Conservation (phyloP, 2,888 invertebrate genomes). For the Drosophila sordidapex region DNA sequence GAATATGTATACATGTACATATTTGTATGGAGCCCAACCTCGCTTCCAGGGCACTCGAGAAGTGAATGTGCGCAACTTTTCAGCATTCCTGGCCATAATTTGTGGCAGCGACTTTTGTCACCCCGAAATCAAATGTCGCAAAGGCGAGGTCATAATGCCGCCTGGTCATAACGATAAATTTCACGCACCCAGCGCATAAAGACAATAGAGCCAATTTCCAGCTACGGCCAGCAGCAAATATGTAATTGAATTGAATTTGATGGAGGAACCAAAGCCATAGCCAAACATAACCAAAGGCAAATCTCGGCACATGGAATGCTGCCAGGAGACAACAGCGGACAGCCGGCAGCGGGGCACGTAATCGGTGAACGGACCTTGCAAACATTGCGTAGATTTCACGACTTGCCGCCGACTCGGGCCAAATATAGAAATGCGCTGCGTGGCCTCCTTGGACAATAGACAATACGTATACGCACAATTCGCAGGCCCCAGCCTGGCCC, state of each 20-base stretch:
- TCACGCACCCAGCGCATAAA: slow-evolving; percentile 69
- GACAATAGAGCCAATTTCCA: slow-evolving; percentile 72
- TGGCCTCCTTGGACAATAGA: slow-evolving; percentile 67
- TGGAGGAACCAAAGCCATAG: slow-evolving; percentile 19
- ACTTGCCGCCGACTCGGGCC: slow-evolving; percentile 43
- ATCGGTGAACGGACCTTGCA: slow-evolving; percentile 43
- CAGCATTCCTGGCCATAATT: slow-evolving; percentile 64
- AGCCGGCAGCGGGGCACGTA: slow-evolving; percentile 1
- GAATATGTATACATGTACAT: neutral
- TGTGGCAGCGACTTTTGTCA: slow-evolving; percentile 58
- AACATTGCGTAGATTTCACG: slow-evolving; percentile 68
- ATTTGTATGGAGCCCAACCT: slow-evolving; percentile 29
- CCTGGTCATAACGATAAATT: slow-evolving; percentile 75
- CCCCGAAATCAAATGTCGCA: slow-evolving; percentile 68
- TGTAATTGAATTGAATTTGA: slow-evolving; percentile 73
- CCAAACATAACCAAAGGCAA: slow-evolving; percentile 55
- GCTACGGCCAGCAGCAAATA: slow-evolving; percentile 36
- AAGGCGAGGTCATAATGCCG: slow-evolving; percentile 68
- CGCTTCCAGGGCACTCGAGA: slow-evolving; percentile 20
- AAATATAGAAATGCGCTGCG: slow-evolving; percentile 66
- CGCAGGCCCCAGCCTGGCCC: slow-evolving; percentile 37
- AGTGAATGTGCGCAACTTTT: slow-evolving; percentile 58
- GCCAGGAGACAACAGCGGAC: slow-evolving; percentile 10
- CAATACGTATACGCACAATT: slow-evolving; percentile 73
- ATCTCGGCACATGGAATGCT: slow-evolving; percentile 64